A percentile compares a stretch with the other conserved stretches of the same genome.
These are phyloP conservation scores for Anguilla japonica DNA, from an alignment of 2,113 vertebrate species.

Conservation along the genomic window DNA sequence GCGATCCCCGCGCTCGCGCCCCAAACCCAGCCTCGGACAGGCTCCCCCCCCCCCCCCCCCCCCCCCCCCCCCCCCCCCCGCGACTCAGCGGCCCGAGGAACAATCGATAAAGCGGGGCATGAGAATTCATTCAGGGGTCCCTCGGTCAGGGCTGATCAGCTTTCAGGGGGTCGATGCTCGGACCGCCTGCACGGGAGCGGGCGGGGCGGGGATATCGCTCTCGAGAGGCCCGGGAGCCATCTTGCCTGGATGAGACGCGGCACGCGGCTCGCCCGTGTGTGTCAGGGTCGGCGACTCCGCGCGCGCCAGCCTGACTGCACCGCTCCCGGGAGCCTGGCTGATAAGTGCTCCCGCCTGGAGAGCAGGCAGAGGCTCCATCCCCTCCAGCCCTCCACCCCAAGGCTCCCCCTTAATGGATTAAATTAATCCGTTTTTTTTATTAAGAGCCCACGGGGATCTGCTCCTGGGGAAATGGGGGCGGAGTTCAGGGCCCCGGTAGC, in stretches of 20 bases:
- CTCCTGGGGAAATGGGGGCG: neutral
- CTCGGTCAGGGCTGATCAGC: neutral
- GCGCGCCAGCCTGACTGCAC: neutral
- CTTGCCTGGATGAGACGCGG: neutral
- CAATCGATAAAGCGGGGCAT: neutral
- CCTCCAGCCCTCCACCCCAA: neutral
- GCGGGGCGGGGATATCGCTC: neutral
- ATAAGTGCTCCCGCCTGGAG: neutral
- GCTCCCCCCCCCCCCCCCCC: neutral
- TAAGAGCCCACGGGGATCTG: neutral
- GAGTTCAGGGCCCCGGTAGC: neutral
- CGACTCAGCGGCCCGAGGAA: neutral
- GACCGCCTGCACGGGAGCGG: neutral
- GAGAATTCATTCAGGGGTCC: neutral
- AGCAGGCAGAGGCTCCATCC: neutral
- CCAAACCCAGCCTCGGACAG: neutral
- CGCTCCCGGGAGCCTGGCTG: neutral
- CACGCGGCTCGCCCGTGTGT: too few relatives aligned
- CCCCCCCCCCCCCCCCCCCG: neutral
- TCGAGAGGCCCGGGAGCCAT: neutral
- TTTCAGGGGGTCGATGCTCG: neutral
- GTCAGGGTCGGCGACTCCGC: too few relatives aligned
- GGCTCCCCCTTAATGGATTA: neutral
- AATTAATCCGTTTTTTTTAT: neutral
- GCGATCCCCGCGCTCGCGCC: neutral